Evolutionary conservation across 2,113 vertebrate genomes (phyloP).

Genomic region (Ivindomyrus marchei): DNA sequence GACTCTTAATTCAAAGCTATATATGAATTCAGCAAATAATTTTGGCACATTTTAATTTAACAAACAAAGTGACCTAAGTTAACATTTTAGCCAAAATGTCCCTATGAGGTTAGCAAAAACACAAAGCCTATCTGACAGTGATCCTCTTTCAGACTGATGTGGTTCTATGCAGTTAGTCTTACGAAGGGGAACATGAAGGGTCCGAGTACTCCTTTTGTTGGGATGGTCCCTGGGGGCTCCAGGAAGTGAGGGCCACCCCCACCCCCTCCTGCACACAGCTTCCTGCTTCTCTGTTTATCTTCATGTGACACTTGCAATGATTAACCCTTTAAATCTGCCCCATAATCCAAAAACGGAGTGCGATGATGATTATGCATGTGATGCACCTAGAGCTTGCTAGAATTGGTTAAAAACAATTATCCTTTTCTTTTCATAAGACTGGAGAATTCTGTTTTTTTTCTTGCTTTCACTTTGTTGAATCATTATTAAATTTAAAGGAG

Average conservation of each 20-base stretch:
- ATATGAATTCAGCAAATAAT: not conserved
- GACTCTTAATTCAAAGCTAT: not conserved
- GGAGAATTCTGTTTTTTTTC: not conserved
- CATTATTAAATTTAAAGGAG: not conserved
- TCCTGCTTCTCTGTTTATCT: not conserved
- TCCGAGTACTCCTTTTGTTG: not conserved
- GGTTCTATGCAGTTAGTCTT: not conserved
- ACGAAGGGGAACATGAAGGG: not conserved
- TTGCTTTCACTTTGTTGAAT: not conserved
- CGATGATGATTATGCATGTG: not conserved
- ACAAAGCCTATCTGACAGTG: not conserved
- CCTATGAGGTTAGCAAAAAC: not conserved
- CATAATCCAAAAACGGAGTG: not conserved
- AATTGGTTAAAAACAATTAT: not conserved
- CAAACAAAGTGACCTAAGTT: not conserved
- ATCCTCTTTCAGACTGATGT: not conserved
- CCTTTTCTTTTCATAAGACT: not conserved
- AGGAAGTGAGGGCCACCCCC: not conserved
- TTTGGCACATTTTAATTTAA: not conserved
- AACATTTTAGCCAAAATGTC: not conserved
- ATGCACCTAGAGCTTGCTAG: not conserved
- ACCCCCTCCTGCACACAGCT: not conserved
- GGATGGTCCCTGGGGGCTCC: not conserved
- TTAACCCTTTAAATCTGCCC: not conserved
- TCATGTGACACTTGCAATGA: not conserved